These are phyloP conservation scores for Aselliscus stoliczkanus DNA, from an alignment of 2,797 vertebrate genomes.

Conservation along the genomic window DNA sequence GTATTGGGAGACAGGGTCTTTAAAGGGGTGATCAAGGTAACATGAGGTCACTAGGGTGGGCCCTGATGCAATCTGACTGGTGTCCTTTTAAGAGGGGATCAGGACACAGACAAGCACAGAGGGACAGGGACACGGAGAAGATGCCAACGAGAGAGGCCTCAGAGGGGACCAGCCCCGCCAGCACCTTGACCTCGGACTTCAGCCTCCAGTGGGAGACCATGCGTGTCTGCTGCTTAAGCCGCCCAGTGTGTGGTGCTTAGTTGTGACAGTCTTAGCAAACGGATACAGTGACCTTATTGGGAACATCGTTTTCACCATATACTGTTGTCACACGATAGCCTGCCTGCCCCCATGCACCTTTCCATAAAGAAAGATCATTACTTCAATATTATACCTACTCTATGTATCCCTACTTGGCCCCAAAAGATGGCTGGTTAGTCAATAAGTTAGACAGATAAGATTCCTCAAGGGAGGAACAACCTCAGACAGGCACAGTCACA, in stretches of 20 bases:
- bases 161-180: not conserved
- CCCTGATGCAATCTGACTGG: not conserved
- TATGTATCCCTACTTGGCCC: no score
- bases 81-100: not conserved
- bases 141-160: not conserved
- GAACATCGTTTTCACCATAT: fast-evolving
- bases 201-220: not conserved
- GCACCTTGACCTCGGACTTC: not conserved
- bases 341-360: no score
- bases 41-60: not conserved
- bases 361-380: no score
- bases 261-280: fast-evolving
- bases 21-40: not conserved
- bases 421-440: no score
- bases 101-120: not conserved
- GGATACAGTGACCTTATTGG: not conserved
- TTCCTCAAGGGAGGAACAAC: no score
- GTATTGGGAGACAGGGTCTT: not conserved
- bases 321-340: no score
- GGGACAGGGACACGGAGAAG: no score
- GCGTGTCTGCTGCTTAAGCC: fast-evolving
- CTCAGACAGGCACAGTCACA: no score
- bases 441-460: no score
- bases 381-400: no score
- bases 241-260: fast-evolving